These are phyloP conservation scores for Hydrochoerus hydrochaeris DNA, from an alignment of 2,113 vertebrate species.

Conservation along the genomic window DNA sequence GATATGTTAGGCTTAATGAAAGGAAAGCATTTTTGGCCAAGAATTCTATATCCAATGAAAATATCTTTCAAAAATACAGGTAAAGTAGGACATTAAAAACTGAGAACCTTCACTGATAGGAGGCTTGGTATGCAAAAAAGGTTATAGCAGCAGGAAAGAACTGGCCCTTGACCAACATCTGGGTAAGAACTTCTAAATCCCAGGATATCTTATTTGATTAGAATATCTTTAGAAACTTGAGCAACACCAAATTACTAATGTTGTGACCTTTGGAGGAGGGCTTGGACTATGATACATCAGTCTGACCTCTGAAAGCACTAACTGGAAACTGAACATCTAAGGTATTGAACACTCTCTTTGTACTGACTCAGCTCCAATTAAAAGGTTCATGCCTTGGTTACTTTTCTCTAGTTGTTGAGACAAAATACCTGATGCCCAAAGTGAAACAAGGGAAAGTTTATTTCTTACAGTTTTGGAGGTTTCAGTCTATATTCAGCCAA, in stretches of 20 bases:
- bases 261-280: neutral
- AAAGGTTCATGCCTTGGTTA: neutral
- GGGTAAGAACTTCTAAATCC: neutral
- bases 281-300: neutral
- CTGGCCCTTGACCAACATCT: neutral
- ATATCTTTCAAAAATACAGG: neutral
- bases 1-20: neutral
- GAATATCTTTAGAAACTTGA: neutral
- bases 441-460: too few relatives aligned
- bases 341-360: neutral
- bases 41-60: neutral
- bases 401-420: too few relatives aligned
- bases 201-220: neutral
- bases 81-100: neutral
- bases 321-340: neutral
- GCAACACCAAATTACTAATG: neutral
- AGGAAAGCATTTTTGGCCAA: neutral
- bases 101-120: neutral
- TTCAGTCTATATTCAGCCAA: too few relatives aligned
- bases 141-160: neutral
- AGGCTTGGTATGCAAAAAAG: neutral
- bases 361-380: neutral
- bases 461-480: too few relatives aligned
- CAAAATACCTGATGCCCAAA: too few relatives aligned
- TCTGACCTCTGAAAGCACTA: neutral